These are phyloP conservation scores for Pelobates fuscus DNA, from an alignment of 2,113 vertebrate genomes.

Conservation along the genomic window DNA sequence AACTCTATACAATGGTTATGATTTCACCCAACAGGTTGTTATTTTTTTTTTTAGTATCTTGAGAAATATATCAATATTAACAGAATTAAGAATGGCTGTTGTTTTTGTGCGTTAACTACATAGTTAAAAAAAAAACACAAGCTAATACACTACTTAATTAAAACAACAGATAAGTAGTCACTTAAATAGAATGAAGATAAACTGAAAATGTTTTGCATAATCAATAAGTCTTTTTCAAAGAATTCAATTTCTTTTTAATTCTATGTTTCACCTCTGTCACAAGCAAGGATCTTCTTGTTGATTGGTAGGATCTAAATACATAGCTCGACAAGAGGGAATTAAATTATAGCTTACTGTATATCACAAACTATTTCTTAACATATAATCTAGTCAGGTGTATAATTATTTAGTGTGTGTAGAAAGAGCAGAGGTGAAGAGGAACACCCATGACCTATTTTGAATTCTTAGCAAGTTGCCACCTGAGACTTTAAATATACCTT, in stretches of 20 bases:
- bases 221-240: conserved; percentile 73
- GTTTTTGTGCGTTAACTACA: too few relatives aligned
- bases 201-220: conserved; percentile 71
- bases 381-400: conserved; percentile 41
- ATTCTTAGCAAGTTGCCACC: background rate
- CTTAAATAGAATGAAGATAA: conserved; percentile 70
- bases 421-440: conserved; percentile 9
- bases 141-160: too few relatives aligned
- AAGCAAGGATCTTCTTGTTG: conserved; percentile 2
- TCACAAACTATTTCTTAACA: conserved; percentile 36
- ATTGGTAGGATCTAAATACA: conserved; percentile 14
- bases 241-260: conserved; percentile 68
- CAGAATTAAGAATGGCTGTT: too few relatives aligned
- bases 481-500: conserved; percentile 12
- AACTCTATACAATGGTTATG: conserved; percentile 24
- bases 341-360: conserved; percentile 44
- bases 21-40: conserved; percentile 22
- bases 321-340: conserved; percentile 1
- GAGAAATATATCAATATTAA: too few relatives aligned
- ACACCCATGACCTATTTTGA: conserved; percentile 23
- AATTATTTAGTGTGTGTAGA: conserved; percentile 35
- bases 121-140: too few relatives aligned
- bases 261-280: conserved; percentile 52
- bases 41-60: conserved; percentile 3
- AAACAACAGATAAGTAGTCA: conserved; percentile 66